These are phyloP conservation scores for Tachina lurida DNA, from an alignment of 2,888 invertebrate genomes.

Conservation along the genomic window DNA sequence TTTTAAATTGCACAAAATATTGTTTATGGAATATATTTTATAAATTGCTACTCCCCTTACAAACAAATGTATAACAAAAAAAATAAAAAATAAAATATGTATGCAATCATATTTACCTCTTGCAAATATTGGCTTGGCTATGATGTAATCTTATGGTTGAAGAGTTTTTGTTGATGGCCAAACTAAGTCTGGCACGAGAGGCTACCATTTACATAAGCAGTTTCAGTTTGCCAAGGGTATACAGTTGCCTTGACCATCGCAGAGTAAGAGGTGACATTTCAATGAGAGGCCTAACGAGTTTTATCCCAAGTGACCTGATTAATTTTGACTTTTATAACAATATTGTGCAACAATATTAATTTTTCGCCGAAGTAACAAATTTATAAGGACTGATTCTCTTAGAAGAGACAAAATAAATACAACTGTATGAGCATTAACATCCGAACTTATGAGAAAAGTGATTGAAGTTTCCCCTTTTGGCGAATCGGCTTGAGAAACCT, in stretches of 20 bases:
- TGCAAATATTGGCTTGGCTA: slow-evolving; percentile 29
- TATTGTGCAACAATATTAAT: background rate
- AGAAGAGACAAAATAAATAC: too few relatives aligned
- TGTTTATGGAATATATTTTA: slow-evolving; percentile 59
- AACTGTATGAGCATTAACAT: too few relatives aligned
- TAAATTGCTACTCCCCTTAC: slow-evolving; percentile 39
- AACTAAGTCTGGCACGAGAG: slow-evolving; percentile 41
- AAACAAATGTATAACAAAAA: slow-evolving; percentile 11
- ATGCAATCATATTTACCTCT: background rate
- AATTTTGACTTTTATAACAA: slow-evolving; percentile 17
- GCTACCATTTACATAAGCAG: slow-evolving; percentile 38
- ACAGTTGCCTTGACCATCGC: background rate
- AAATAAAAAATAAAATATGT: slow-evolving; percentile 1
- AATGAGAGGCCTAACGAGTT: slow-evolving; percentile 45
- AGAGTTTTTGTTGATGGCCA: slow-evolving; percentile 38
- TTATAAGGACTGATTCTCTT: too few relatives aligned
- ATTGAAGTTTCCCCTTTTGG: too few relatives aligned
- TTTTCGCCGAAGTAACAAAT: background rate
- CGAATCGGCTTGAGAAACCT: too few relatives aligned
- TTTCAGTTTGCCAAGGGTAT: slow-evolving; percentile 18
- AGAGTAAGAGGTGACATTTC: slow-evolving; percentile 30
- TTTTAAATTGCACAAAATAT: slow-evolving; percentile 64
- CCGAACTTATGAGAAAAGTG: too few relatives aligned
- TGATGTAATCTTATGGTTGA: slow-evolving; percentile 50
- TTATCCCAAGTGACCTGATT: slow-evolving; percentile 38